These are phyloP conservation scores for Gila robusta DNA, from an alignment of 2,797 vertebrate species.

Conservation along the genomic window DNA sequence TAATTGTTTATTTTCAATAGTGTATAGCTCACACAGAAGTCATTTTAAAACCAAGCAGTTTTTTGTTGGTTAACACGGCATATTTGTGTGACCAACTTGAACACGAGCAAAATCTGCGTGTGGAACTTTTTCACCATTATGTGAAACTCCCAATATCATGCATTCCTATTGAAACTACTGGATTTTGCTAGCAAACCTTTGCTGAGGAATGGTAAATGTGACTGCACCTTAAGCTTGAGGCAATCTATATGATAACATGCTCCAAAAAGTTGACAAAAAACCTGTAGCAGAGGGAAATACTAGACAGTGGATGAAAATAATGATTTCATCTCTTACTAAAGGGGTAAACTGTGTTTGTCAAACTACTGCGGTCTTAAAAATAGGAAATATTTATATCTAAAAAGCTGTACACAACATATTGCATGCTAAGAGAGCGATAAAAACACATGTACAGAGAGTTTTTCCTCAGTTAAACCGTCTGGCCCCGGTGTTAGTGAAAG, in stretches of 20 bases:
- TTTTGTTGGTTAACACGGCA: not conserved
- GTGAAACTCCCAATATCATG: not conserved
- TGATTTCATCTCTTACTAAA: not conserved
- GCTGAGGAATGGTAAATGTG: not conserved
- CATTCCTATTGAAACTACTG: not conserved
- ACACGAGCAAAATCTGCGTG: not conserved
- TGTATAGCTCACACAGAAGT: not conserved
- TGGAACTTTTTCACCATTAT: not conserved
- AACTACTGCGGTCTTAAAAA: not conserved
- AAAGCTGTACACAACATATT: not conserved
- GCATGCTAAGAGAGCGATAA: not conserved
- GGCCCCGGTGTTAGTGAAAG: slow-evolving; percentile 2
- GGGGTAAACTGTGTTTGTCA: not conserved
- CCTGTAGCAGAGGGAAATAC: not conserved
- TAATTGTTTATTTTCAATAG: too few relatives aligned
- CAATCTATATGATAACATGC: not conserved
- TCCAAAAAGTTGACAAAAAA: not conserved
- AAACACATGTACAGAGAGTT: not conserved
- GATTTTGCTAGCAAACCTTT: not conserved
- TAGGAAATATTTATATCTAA: too few relatives aligned
- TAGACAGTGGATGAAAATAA: not conserved
- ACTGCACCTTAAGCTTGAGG: not conserved
- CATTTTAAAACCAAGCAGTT: not conserved
- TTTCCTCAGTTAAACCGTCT: slow-evolving; percentile 31
- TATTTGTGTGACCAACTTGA: not conserved